phyloP scores from a whole-genome alignment of 2,797 vertebrate species.

The Loriculus beryllinus region DNA sequence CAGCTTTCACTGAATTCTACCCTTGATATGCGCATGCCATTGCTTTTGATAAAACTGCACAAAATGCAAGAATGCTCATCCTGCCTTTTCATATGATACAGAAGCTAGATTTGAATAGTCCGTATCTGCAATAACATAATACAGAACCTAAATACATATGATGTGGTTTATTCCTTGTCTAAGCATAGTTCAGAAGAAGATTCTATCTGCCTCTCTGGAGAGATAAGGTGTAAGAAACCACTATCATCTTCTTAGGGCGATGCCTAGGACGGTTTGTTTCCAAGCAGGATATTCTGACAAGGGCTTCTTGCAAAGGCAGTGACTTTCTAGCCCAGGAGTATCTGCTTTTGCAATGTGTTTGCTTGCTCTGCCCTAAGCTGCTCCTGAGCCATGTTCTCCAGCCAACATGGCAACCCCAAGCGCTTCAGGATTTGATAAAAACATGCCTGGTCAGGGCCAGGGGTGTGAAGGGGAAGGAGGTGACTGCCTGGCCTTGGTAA shows the following conservation, averaged over 20 bases:
- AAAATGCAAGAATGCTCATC: not conserved
- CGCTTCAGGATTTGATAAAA: not conserved
- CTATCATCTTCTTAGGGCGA: not conserved
- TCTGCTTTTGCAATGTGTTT: not conserved
- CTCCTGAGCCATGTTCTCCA: not conserved
- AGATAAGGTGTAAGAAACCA: not conserved
- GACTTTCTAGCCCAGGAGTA: not conserved
- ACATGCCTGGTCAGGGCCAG: accelerated
- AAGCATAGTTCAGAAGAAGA: not conserved
- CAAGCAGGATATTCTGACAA: accelerated
- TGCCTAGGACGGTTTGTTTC: not conserved
- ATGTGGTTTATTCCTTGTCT: not conserved
- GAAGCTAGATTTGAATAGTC: not conserved
- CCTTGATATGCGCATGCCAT: not conserved
- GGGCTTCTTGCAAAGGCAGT: not conserved
- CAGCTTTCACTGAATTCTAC: not conserved
- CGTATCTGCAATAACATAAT: not conserved
- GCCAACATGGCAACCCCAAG: not conserved
- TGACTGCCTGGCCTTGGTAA: not conserved
- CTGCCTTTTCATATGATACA: not conserved
- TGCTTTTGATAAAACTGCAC: not conserved
- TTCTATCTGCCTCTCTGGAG: not conserved
- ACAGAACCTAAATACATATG: not conserved
- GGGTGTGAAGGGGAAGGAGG: not conserved
- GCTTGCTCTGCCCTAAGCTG: not conserved